A percentile compares a stretch with the other conserved stretches of the same genome.
Conservation (phyloP, 2,888 invertebrate species). For the Nymphalis urticae region DNA sequence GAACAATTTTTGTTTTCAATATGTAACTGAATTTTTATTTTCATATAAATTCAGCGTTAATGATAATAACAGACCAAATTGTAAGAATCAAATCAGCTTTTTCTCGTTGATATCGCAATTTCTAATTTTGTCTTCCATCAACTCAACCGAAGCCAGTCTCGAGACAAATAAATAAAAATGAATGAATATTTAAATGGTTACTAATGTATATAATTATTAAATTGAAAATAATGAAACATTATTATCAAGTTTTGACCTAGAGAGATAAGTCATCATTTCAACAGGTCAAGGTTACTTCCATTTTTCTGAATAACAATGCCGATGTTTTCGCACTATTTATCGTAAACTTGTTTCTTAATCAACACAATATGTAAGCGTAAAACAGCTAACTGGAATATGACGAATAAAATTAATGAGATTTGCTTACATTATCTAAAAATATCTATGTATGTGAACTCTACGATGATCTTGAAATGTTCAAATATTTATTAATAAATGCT, state of each 20-base stretch:
- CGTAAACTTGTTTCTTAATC: conserved; percentile 7
- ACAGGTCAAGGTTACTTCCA: conserved; percentile 3
- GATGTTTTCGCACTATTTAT: conserved; percentile 8
- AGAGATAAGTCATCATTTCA: conserved; percentile 2
- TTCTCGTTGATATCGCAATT: no score
- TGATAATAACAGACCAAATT: no score
- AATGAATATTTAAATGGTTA: no score
- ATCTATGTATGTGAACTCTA: not conserved
- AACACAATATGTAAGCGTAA: conserved; percentile 4
- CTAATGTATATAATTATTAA: no score
- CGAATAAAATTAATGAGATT: not conserved
- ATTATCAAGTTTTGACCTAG: not conserved
- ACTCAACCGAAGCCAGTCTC: no score
- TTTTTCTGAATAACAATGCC: conserved; percentile 5
- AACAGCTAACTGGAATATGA: not conserved
- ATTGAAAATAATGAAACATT: not conserved
- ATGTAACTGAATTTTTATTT: no score
- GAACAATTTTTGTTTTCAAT: no score
- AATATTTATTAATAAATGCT: not conserved
- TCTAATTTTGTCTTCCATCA: no score
- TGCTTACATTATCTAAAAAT: not conserved
- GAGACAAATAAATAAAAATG: no score
- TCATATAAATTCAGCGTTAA: no score
- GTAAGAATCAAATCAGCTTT: no score
- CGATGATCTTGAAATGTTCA: not conserved